Conservation (phyloP, 1,140 invertebrate species). For the Drosophila watanabei region DNA sequence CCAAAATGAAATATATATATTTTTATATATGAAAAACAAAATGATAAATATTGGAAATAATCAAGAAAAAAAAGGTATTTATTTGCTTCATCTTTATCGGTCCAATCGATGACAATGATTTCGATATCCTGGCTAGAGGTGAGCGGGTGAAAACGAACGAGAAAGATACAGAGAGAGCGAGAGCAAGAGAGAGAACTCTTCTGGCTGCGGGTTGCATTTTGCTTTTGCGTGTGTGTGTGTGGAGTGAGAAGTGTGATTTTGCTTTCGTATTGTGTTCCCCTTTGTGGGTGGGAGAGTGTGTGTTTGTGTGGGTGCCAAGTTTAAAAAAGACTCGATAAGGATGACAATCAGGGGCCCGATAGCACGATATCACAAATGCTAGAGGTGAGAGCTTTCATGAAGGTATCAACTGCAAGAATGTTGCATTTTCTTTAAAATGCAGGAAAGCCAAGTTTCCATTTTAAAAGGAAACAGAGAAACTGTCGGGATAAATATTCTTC, state of each 20-base stretch:
- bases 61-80: constrained; percentile 1
- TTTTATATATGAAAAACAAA: constrained; percentile 17
- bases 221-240: background rate
- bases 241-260: background rate
- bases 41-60: constrained; percentile 29
- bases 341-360: background rate
- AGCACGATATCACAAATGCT: background rate
- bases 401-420: background rate
- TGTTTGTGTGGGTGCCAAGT: constrained; percentile 29
- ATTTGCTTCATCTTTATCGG: constrained; percentile 6
- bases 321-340: constrained; percentile 1
- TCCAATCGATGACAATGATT: constrained; percentile 23
- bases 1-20: constrained; percentile 22
- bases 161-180: background rate
- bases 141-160: background rate
- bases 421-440: background rate
- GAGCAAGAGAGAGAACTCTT: background rate
- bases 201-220: background rate
- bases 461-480: background rate
- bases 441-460: background rate
- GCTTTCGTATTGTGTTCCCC: background rate
- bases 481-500: no score
- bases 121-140: background rate
- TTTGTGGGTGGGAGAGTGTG: background rate
- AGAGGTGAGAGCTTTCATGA: background rate